Percentiles rank a stretch among this genome's conserved stretches.
Evolutionary conservation across 1,140 invertebrate species (phyloP).

Genomic region (Drosophila erecta): DNA sequence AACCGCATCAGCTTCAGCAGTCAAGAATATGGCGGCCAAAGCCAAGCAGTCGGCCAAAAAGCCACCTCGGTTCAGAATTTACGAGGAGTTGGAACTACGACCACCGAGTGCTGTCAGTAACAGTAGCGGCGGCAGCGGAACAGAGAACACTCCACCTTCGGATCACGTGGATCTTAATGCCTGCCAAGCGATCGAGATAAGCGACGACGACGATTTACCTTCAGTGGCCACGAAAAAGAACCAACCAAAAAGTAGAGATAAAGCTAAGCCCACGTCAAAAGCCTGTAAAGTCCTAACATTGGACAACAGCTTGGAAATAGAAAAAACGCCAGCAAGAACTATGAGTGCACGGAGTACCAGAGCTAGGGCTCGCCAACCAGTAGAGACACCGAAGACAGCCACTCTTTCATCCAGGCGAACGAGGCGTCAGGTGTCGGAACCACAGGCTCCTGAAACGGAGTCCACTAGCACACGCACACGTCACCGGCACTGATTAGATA

Average conservation of each 20-base stretch:
- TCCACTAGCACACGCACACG: conserved; percentile 29
- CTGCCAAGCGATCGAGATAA: conserved; percentile 60
- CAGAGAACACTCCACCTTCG: conserved; percentile 13
- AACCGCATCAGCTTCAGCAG: neutral
- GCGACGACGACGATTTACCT: conserved; percentile 38
- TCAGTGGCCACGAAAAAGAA: neutral
- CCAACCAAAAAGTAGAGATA: conserved; percentile 1
- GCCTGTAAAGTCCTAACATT: neutral
- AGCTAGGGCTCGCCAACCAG: neutral
- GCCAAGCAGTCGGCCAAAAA: conserved; percentile 15
- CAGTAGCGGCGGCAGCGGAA: conserved; percentile 17
- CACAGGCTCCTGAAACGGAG: conserved; percentile 7
- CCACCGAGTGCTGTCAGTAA: conserved; percentile 3
- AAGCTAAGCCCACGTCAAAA: conserved; percentile 3
- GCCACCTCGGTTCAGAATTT: conserved; percentile 39
- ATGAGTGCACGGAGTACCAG: conserved; percentile 1
- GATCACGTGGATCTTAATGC: conserved; percentile 44
- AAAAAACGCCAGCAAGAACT: neutral
- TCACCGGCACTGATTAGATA: conserved; percentile 34
- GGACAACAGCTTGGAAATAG: neutral
- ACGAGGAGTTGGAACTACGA: conserved; percentile 32
- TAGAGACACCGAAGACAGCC: conserved; percentile 30
- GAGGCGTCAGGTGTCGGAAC: conserved; percentile 1
- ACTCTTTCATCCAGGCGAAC: conserved; percentile 5
- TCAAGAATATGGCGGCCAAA: neutral